Evolutionary conservation across 2,113 vertebrate species (phyloP).

Genomic region (Geothlypis trichas): DNA sequence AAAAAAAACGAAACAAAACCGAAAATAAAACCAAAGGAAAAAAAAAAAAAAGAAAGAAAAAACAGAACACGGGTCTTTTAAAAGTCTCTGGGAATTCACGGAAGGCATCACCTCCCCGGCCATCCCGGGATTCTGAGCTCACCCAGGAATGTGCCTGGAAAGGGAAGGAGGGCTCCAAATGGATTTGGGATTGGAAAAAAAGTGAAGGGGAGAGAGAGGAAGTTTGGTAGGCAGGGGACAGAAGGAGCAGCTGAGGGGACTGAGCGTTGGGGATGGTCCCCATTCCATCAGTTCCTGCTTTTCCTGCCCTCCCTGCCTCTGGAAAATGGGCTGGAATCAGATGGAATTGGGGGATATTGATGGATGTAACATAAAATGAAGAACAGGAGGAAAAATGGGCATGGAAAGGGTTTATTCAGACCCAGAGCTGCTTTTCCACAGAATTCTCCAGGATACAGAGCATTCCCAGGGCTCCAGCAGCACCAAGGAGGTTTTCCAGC

Average conservation of each 20-base stretch:
- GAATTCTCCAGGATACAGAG: accelerated
- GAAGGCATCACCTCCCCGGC: neutral
- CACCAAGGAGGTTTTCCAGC: neutral
- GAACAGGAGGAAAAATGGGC: neutral
- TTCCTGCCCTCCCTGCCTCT: neutral
- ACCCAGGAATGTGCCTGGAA: neutral
- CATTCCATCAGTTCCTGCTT: neutral
- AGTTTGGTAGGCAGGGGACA: neutral
- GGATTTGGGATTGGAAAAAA: neutral
- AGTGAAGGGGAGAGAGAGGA: neutral
- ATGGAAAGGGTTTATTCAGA: neutral
- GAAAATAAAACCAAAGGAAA: neutral
- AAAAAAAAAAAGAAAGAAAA: neutral
- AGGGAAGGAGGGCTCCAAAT: neutral
- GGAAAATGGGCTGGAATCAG: neutral
- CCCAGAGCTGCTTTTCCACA: neutral
- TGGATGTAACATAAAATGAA: neutral
- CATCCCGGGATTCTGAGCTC: neutral
- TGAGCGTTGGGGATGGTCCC: accelerated
- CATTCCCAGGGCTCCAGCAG: neutral
- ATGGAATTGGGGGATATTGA: neutral
- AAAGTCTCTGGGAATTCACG: neutral
- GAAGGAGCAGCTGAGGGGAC: neutral
- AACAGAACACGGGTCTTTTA: neutral
- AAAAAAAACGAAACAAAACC: neutral